These are phyloP conservation scores for Onthophagus taurus DNA, from an alignment of 1,140 invertebrate genomes.

Conservation along the genomic window DNA sequence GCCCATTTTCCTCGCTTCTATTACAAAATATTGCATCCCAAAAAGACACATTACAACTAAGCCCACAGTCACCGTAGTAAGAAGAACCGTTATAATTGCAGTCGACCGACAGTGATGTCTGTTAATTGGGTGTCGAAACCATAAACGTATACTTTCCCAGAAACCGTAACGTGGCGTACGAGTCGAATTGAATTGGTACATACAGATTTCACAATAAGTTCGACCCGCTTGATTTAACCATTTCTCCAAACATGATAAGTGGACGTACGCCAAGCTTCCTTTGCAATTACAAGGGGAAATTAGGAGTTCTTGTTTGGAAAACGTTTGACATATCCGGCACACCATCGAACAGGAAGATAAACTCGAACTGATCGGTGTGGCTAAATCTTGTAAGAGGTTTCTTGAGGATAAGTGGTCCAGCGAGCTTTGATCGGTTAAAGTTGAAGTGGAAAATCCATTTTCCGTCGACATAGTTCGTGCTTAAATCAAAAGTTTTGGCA, in stretches of 20 bases:
- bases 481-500: no score
- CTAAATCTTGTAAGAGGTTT: no score
- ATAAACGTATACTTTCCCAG: conserved; percentile 48
- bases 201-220: conserved; percentile 61
- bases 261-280: conserved; percentile 58
- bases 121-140: conserved; percentile 53
- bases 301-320: conserved; percentile 40
- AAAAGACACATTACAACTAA: conserved; percentile 47
- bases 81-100: conserved; percentile 48
- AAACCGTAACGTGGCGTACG: conserved; percentile 41
- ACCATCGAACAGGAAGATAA: conserved; percentile 37
- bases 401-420: no score
- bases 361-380: no score
- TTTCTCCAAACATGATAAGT: conserved; percentile 59
- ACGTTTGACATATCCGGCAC: conserved; percentile 50
- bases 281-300: conserved; percentile 67
- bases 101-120: conserved; percentile 50
- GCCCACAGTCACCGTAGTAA: conserved; percentile 50
- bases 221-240: conserved; percentile 63
- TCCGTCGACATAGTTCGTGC: no score
- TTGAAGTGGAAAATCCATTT: no score
- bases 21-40: conserved; percentile 54
- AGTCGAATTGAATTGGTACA: conserved; percentile 48
- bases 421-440: no score
- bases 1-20: conserved; percentile 47